Conservation (phyloP, 2,888 invertebrate genomes). For the Miltochrista miniata region DNA sequence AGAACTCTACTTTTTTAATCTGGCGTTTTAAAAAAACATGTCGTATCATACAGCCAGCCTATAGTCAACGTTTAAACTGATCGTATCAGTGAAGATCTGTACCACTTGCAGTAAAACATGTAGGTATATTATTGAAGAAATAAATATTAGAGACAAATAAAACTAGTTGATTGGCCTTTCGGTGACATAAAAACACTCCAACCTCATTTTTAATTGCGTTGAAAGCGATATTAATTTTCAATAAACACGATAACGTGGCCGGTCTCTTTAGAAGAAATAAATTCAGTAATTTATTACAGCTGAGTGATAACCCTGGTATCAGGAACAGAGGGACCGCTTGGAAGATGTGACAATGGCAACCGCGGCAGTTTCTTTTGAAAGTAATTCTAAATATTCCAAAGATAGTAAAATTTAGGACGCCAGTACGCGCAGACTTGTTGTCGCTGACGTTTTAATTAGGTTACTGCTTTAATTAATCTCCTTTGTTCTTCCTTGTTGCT, state of each 20-base stretch:
- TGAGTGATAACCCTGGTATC: constrained; percentile 60
- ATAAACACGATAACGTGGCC: constrained; percentile 68
- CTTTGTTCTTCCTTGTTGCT: too few relatives aligned
- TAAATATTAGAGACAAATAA: background rate
- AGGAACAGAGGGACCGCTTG: constrained; percentile 21
- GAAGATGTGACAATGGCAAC: constrained; percentile 6
- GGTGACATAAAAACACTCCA: constrained; percentile 47
- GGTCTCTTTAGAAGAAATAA: constrained; percentile 58
- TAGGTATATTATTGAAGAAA: background rate
- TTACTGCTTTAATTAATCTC: too few relatives aligned
- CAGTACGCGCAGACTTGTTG: too few relatives aligned
- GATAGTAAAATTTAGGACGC: background rate
- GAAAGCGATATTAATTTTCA: constrained; percentile 69
- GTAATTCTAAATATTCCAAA: background rate
- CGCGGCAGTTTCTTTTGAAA: constrained; percentile 2
- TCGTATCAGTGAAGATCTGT: background rate
- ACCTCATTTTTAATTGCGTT: constrained; percentile 66
- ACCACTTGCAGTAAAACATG: too few relatives aligned
- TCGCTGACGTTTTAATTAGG: background rate
- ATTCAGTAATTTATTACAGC: constrained; percentile 62
- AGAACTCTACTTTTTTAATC: too few relatives aligned
- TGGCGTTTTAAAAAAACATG: too few relatives aligned
- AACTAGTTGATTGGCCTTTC: constrained; percentile 34
- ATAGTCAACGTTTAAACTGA: too few relatives aligned
- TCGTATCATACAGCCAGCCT: too few relatives aligned